Percentiles rank a stretch among this genome's conserved stretches.
phyloP scores from a whole-genome alignment of 2,113 vertebrate species.

The Ochotona princeps region DNA sequence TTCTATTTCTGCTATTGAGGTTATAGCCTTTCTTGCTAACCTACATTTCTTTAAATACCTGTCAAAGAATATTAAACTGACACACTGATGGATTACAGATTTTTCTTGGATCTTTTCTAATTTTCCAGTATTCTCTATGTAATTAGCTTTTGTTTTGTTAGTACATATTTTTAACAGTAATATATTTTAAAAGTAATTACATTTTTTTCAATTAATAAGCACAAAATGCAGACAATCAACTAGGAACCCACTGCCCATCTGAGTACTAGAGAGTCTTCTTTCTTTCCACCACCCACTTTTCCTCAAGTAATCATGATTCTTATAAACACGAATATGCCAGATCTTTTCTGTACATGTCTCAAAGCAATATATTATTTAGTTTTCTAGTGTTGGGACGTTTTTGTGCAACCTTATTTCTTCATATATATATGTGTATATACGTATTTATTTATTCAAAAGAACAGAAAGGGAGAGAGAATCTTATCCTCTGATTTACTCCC shows the following conservation, averaged over 20 bases:
- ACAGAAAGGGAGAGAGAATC: too few relatives aligned
- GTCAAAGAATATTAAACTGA: background rate
- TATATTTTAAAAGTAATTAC: background rate
- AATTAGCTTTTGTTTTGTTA: background rate
- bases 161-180: slow-evolving; percentile 10
- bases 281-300: background rate
- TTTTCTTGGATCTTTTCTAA: background rate
- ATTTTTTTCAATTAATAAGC: background rate
- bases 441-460: too few relatives aligned
- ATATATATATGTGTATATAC: background rate
- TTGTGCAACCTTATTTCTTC: background rate
- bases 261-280: background rate
- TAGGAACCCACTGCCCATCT: background rate
- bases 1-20: background rate
- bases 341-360: background rate
- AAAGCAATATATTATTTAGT: background rate
- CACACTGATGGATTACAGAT: background rate
- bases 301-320: background rate
- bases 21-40: background rate
- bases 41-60: slow-evolving; percentile 8
- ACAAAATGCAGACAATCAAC: background rate
- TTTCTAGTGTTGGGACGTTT: background rate
- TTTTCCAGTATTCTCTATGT: background rate
- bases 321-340: background rate
- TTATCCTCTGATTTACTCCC: too few relatives aligned